phyloP scores from a whole-genome alignment of 1,140 invertebrate genomes.

The Nebria ingens region DNA sequence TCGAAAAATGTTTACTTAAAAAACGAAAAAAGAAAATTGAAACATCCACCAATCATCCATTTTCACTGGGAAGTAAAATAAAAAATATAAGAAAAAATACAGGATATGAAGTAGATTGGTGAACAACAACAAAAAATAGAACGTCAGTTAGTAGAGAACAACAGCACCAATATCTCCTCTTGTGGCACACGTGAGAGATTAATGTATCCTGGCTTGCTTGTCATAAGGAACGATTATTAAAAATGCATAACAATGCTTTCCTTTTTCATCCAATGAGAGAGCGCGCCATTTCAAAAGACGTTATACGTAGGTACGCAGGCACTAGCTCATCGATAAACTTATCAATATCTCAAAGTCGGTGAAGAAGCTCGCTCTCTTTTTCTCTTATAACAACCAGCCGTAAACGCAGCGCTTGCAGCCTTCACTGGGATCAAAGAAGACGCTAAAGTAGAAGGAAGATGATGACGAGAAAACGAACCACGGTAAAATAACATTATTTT shows the following conservation, averaged over 20 bases:
- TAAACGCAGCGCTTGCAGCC: neutral
- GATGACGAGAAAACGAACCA: no score
- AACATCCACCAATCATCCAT: neutral
- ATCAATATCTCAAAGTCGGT: conserved; percentile 9
- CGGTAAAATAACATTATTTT: no score
- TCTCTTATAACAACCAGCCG: neutral
- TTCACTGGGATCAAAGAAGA: neutral
- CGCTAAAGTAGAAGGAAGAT: no score
- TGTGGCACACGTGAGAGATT: neutral
- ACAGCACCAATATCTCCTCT: no score
- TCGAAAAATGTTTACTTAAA: neutral
- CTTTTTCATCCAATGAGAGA: no score
- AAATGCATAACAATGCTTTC: conserved; percentile 2
- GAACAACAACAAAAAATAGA: no score
- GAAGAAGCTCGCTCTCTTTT: neutral
- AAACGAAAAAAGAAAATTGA: neutral
- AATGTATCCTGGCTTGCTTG: neutral
- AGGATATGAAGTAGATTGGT: no score
- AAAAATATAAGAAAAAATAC: no score
- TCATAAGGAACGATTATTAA: conserved; percentile 7
- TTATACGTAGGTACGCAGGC: no score
- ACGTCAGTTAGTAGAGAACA: no score
- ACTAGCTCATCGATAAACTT: conserved; percentile 1
- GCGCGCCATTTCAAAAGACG: no score
- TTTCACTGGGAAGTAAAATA: neutral